Evolutionary conservation across 1,140 invertebrate species (phyloP).

Genomic region (Solen grandis): DNA sequence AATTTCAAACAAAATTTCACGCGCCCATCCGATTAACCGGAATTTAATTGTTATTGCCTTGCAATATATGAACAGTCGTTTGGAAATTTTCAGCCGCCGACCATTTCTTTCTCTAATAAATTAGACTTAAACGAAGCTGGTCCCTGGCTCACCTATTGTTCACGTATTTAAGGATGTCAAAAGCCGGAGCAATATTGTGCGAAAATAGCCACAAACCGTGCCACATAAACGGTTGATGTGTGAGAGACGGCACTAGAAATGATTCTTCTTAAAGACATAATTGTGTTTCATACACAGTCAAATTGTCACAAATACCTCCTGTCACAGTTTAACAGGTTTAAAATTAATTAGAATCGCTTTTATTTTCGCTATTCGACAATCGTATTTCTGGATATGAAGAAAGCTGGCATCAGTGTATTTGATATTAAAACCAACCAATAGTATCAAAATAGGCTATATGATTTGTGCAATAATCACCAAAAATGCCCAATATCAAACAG

Average conservation of each 20-base stretch:
- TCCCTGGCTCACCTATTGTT: constrained; percentile 8
- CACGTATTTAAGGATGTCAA: constrained; percentile 26
- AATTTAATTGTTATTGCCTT: constrained; percentile 50
- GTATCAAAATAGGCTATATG: too few relatives aligned
- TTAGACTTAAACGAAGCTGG: constrained; percentile 21
- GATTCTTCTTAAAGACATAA: too few relatives aligned
- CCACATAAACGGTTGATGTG: constrained; percentile 21
- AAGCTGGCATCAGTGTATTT: too few relatives aligned
- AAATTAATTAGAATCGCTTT: too few relatives aligned
- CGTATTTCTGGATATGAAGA: too few relatives aligned
- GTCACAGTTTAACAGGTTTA: too few relatives aligned
- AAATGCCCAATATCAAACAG: neutral
- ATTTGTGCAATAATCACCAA: neutral
- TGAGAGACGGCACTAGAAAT: too few relatives aligned
- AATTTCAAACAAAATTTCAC: constrained; percentile 53
- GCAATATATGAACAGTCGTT: neutral
- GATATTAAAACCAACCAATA: too few relatives aligned
- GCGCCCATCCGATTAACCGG: constrained; percentile 22
- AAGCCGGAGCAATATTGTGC: constrained; percentile 19
- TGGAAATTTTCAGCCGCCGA: constrained; percentile 9
- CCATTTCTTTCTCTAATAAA: constrained; percentile 45
- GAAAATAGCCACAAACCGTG: constrained; percentile 40
- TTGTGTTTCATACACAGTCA: too few relatives aligned
- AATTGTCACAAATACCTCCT: too few relatives aligned
- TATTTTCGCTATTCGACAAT: too few relatives aligned